Base-by-base conservation (phyloP, 1,140 invertebrate genomes). In the Carposina sasakii region DNA sequence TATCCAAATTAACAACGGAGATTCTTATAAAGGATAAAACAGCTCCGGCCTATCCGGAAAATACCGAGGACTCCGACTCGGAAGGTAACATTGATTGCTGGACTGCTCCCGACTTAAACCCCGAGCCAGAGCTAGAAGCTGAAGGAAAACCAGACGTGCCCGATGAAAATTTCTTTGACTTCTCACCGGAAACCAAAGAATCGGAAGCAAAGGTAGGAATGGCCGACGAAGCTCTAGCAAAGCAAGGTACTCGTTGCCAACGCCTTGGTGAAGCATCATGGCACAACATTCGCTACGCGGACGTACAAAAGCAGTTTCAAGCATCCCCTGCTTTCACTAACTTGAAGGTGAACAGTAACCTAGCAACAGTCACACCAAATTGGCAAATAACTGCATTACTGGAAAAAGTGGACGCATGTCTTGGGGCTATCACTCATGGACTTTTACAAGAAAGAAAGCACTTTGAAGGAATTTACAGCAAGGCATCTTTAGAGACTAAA, bases 281-380 rank as follows among this genome's bases (percentile, higher is more conserved):
- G 51, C 52, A 60, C 28, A 64, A 54, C 23, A 52, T 67, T n/a
- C 20, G 55, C 19, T 64, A 64, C 30, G 51, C 37, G 3, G 55
- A 67, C 6, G 54, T 55, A 3, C 57, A 66, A 15, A 60, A 66
- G 31, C 57, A 49, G 17, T 51, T 65, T 4, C 60, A 65, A 15
- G 62, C 65, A 0, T 50, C 48, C 15, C 60, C 57, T 22, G 60
- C 54, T 1, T 60, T 60, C 45, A 39, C 46, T 28, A 26, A 48
- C 9, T 28, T 59, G 12, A 46, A 52, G 16, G 26, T 42, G 6
- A 54, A 54, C 33, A 5, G 26, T 9, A 24, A 44, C 15, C 12
- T 44, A 1, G 1, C 26, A 30, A 28, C 15, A 2, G 33, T 31
- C 12, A 44, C 28, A 41, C 47, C 24, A 17, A 55, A 30, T 17